Evolutionary conservation across 2,797 vertebrate species (phyloP), one percentile per base, ranked within the genome.

Genomic region (Galago senegalensis): DNA sequence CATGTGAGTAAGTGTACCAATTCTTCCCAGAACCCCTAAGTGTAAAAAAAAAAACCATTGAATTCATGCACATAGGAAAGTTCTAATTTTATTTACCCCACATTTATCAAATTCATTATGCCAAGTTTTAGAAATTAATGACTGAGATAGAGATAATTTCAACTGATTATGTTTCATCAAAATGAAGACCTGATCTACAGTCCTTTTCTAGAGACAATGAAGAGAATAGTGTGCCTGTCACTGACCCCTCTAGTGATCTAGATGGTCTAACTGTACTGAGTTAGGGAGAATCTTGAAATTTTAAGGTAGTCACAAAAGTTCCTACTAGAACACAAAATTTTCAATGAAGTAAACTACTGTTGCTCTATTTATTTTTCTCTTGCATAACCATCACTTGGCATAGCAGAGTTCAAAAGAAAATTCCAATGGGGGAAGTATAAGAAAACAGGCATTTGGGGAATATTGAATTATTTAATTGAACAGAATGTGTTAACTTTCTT

Each of bases 171-270:
- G 9, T 82, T 87, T 86, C 23, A 76, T 72, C 29, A 61, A 58
- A 93, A 53, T 82, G 11, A 81, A 76, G 7, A 49, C 70, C 5
- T 56, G 25, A 58, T 31, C 12, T 6, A 67, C 18, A 72, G 20
- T 87, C 2, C 1, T 86, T 83, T 87, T 70, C 18, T 63, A 16
- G 37, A 40, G 11, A 2, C 53, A 5, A 29, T 73, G 20, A 53
- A 25, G 37, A 61, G 21, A 76, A 76, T 60, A 5, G 0, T 12
- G 0, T 3, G 0, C 0, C 4, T 60, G 5, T 31, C 6, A 27
- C 29, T 90, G n/a, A 77, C 2, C 2, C 7, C 87, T 77, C 4
- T 65, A 53, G 18, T 27, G 23, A 61, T 29, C 17, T 40, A 61
- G 13, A 89, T n/a, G 5, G 7, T 3, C 3, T 56, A 29, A 37